phyloP scores from a whole-genome alignment of 2,888 invertebrate species.

The Ommatoiulus sabulosus region DNA sequence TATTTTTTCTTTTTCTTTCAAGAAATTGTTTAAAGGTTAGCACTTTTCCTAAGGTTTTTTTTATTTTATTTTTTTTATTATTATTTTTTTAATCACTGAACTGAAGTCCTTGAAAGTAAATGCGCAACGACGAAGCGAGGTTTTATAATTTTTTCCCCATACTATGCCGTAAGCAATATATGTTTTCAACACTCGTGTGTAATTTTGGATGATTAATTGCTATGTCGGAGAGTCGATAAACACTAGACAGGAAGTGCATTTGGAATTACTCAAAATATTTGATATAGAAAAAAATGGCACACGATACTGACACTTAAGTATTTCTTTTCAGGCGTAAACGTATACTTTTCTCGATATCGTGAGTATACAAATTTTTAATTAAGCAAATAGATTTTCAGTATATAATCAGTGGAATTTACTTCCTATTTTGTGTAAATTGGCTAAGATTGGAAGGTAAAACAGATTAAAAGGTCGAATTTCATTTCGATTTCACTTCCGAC shows the following conservation, averaged over 20 bases:
- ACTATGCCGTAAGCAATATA: background rate
- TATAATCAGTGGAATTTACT: conserved; percentile 20
- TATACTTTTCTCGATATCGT: conserved; percentile 4
- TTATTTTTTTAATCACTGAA: no score
- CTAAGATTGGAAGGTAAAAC: background rate
- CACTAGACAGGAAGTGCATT: background rate
- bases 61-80: no score
- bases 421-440: background rate
- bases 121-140: no score
- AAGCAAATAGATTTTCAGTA: background rate
- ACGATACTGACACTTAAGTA: background rate
- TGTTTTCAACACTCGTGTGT: background rate
- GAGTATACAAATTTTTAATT: background rate
- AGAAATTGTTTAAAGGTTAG: no score
- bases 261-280: background rate
- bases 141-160: no score
- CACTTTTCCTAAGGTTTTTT: no score
- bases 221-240: background rate
- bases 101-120: no score
- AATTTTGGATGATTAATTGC: background rate
- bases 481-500: conserved; percentile 21
- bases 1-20: no score
- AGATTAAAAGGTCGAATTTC: background rate
- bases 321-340: background rate
- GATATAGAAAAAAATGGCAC: background rate